These are phyloP conservation scores for Verasper variegatus DNA, from an alignment of 2,113 vertebrate genomes.

Conservation along the genomic window DNA sequence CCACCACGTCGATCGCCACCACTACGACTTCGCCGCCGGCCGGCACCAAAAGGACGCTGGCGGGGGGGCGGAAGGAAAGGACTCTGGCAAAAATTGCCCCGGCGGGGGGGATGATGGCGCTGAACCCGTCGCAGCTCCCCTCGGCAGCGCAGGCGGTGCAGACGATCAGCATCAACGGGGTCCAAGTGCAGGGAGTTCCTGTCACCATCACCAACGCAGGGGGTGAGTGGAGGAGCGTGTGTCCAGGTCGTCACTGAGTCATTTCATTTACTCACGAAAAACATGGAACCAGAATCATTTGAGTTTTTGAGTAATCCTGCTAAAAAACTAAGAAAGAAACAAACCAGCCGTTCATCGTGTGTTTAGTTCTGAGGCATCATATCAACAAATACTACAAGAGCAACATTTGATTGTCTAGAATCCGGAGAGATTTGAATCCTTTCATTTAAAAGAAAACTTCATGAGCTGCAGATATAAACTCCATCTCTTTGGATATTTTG, in stretches of 20 bases:
- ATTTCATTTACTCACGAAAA: neutral
- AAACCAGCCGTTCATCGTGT: too few species aligned
- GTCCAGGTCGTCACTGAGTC: neutral
- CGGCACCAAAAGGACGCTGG: constrained; percentile 75
- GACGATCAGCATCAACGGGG: constrained; percentile 97
- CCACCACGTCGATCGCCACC: constrained; percentile 76
- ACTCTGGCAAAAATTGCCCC: constrained; percentile 95
- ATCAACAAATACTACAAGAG: too few species aligned
- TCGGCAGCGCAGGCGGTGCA: constrained; percentile 91
- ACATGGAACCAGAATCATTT: too few species aligned
- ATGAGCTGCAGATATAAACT: too few species aligned
- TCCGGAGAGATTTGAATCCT: too few species aligned
- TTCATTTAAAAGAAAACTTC: too few species aligned
- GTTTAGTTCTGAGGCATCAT: too few species aligned
- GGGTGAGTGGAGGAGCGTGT: constrained; percentile 79
- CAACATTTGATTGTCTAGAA: too few species aligned
- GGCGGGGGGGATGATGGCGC: constrained; percentile 89
- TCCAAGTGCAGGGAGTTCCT: constrained; percentile 95
- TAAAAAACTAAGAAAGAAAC: too few species aligned
- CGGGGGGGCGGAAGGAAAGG: constrained; percentile 86
- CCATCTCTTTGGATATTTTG: too few species aligned
- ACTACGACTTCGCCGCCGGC: constrained; percentile 54
- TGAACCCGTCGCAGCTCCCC: constrained; percentile 89
- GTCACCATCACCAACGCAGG: constrained; percentile 95
- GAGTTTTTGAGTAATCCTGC: too few species aligned